Percentiles rank a stretch among this genome's conserved stretches.
Evolutionary conservation across 2,888 invertebrate species (phyloP).

Genomic region (Odontocerum albicorne): DNA sequence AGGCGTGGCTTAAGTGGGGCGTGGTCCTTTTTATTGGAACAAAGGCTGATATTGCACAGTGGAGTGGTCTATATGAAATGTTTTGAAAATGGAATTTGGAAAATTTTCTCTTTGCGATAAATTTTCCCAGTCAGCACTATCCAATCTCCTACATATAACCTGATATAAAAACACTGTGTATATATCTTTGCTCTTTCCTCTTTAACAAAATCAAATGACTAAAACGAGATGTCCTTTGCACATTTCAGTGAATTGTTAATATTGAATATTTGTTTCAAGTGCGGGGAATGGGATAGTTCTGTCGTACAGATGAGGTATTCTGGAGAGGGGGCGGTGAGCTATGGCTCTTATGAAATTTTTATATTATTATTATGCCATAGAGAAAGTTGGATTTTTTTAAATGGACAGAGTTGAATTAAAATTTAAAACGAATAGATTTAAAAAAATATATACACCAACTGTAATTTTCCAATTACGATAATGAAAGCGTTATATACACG

Average conservation of each 20-base stretch:
- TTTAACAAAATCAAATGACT: too few species aligned
- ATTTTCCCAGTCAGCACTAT: neutral
- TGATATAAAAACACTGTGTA: too few species aligned
- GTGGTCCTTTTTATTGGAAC: slow-evolving; percentile 25
- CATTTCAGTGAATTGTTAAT: neutral
- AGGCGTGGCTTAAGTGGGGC: slow-evolving; percentile 27
- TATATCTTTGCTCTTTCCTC: too few species aligned
- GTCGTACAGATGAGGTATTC: slow-evolving; percentile 4
- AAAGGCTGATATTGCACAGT: slow-evolving; percentile 33
- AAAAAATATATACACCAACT: neutral
- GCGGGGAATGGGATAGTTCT: neutral
- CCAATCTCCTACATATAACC: too few species aligned
- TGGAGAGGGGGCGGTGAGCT: slow-evolving; percentile 16
- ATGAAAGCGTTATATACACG: too few species aligned
- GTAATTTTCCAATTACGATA: too few species aligned
- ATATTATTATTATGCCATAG: slow-evolving; percentile 27
- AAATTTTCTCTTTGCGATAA: slow-evolving; percentile 23
- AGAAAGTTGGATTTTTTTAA: slow-evolving; percentile 5
- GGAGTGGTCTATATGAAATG: slow-evolving; percentile 31
- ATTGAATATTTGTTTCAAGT: neutral
- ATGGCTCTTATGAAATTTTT: slow-evolving; percentile 32
- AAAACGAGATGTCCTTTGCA: neutral
- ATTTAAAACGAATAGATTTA: neutral
- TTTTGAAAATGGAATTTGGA: slow-evolving; percentile 32
- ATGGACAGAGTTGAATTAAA: neutral